Conservation (phyloP, 2,797 vertebrate genomes). For the Micromesistius poutassou region DNA sequence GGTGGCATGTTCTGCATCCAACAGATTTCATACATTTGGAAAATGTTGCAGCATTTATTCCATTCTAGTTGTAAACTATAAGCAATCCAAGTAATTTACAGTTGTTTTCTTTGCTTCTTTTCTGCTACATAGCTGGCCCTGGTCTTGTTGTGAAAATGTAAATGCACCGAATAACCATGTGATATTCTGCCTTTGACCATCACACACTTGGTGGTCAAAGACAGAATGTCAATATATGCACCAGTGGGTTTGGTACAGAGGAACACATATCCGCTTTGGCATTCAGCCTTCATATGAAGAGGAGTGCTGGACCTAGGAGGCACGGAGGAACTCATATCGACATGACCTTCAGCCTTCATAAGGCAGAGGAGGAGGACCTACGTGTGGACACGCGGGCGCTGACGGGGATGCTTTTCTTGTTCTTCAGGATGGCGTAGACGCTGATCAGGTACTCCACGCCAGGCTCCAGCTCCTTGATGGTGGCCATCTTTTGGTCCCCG, state of each 20-base stretch:
- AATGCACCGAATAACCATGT: not conserved
- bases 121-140: not conserved
- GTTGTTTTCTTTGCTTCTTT: not conserved
- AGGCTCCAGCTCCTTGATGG: conserved; percentile 87
- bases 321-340: not conserved
- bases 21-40: not conserved
- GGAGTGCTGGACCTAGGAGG: conserved; percentile 44
- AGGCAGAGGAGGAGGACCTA: conserved; percentile 45
- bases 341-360: too few relatives aligned
- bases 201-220: too few relatives aligned
- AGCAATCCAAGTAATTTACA: not conserved
- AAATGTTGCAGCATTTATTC: not conserved
- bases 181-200: not conserved
- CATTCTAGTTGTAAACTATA: not conserved
- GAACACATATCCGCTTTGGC: too few relatives aligned
- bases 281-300: too few relatives aligned
- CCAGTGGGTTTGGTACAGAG: not conserved
- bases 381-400: conserved; percentile 92
- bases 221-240: not conserved
- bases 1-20: not conserved
- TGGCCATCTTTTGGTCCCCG: conserved; percentile 84
- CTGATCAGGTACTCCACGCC: conserved; percentile 94
- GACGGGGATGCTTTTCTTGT: conserved; percentile 91
- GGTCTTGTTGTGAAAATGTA: too few relatives aligned
- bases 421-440: conserved; percentile 92